Evolutionary conservation across 2,113 vertebrate species (phyloP), one percentile per base, ranked within the genome.

Genomic region (Bubalus kerabau): DNA sequence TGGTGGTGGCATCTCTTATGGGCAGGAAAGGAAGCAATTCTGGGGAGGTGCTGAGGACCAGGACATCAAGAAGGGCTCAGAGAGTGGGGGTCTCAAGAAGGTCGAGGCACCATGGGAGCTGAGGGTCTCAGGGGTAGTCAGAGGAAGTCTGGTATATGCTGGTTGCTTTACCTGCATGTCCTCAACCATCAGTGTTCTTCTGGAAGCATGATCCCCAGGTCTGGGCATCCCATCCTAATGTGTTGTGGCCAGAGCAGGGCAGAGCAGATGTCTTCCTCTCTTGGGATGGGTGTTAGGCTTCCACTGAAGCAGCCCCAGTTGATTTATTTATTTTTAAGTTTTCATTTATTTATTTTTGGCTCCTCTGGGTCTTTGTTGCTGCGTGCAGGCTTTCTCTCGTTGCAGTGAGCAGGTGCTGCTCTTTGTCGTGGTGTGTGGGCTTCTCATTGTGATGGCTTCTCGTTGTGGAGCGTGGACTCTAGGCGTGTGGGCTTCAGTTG

Each of bases 361-460:
- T 14, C 12, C 36, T 43, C 71, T 0, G 36, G 71, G 71, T 26
- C 71, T 76, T 76, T 2, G 11, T 14, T 43, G 71, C 71, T 43
- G 36, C 0, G 0, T 6, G 5, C 0, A 1, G 36, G 36, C 71
- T 76, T 43, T 2, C 3, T 76, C 21, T 7, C 2, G 36, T 24
- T 24, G 21, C 23, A 2, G 71, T 3, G 71, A 26, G 21, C 71
- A 43, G 71, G 36, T 0, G 36, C 71, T 43, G 1, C 36, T 24
- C 36, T 74, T 24, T 1, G 3, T 3, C 13, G 21, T 43, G 21
- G 36, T 24, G 21, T 24, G 36, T 1, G 36, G 71, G 71, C 71
- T 40, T 13, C 36, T 40, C 21, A 24, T 3, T 36, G 67, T 6
- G 19, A 10, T 6, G 36, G 67, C 67, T 24, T 24, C 71, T 74